Percentiles rank a stretch among this genome's conserved stretches.
Evolutionary conservation across 2,113 vertebrate species (phyloP).

Genomic region (Capreolus pygargus): DNA sequence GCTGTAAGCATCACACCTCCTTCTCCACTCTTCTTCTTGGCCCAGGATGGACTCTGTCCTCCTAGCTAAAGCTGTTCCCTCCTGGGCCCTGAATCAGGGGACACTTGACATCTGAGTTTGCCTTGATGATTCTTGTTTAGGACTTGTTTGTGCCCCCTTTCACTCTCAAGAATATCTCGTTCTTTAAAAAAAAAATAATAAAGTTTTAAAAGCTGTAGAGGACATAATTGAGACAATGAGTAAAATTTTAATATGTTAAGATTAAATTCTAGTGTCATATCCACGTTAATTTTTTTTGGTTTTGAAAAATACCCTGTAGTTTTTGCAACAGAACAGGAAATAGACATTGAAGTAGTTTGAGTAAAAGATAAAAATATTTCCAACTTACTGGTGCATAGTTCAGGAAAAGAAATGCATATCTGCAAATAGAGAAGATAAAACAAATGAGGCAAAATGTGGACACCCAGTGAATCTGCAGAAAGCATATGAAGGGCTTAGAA

Average conservation of each 20-base stretch:
- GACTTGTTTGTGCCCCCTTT: neutral
- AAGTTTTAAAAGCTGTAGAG: neutral
- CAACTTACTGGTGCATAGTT: neutral
- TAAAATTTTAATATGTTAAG: neutral
- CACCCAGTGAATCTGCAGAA: neutral
- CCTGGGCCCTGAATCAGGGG: neutral
- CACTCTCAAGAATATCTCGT: neutral
- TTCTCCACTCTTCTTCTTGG: no score
- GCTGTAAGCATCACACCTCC: fast-evolving
- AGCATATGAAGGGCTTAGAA: fast-evolving
- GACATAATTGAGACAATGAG: neutral
- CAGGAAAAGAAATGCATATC: no score
- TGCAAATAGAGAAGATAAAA: neutral
- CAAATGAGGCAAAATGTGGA: no score
- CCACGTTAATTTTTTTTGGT: neutral
- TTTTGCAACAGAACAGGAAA: neutral
- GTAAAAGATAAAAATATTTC: neutral
- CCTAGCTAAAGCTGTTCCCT: no score
- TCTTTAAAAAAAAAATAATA: neutral
- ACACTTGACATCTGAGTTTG: fast-evolving
- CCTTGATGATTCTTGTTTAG: no score
- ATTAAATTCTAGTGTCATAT: neutral
- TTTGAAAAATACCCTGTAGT: neutral
- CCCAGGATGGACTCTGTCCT: neutral
- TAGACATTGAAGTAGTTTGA: neutral